Evolutionary conservation across 1,140 invertebrate species (phyloP).

Genomic region (Adoxophyes honmai): DNA sequence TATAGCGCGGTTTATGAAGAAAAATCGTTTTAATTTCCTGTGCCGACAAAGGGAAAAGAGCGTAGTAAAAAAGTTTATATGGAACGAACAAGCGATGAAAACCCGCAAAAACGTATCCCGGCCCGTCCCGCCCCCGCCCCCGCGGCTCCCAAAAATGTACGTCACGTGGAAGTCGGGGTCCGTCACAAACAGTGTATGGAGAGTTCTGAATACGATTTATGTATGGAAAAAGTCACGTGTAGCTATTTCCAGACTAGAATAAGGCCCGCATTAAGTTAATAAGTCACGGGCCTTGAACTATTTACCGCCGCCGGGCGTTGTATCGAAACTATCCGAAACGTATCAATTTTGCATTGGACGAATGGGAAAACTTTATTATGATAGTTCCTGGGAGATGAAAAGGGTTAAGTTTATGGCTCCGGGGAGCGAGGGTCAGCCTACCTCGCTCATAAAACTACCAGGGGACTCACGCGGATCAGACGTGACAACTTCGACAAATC

Average conservation of each 20-base stretch:
- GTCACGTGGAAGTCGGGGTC: too few relatives aligned
- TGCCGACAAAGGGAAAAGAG: neutral
- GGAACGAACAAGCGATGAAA: neutral
- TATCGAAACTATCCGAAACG: neutral
- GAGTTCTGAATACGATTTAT: too few relatives aligned
- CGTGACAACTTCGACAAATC: neutral
- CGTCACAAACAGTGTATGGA: too few relatives aligned
- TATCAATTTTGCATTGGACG: neutral
- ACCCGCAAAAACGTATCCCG: neutral
- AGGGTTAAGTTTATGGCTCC: neutral
- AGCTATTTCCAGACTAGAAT: neutral
- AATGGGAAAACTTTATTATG: neutral
- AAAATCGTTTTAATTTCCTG: constrained; percentile 15
- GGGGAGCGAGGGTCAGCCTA: neutral
- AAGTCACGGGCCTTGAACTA: neutral
- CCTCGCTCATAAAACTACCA: neutral
- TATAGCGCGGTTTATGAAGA: constrained; percentile 15
- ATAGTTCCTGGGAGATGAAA: constrained; percentile 1
- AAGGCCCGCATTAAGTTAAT: neutral
- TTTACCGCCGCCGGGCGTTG: neutral
- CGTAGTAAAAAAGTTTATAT: constrained; percentile 5
- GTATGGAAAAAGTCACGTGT: neutral
- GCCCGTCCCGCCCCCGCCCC: neutral
- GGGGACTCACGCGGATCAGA: neutral
- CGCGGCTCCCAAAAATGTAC: too few relatives aligned